Evolutionary conservation across 2,888 invertebrate species (phyloP).

Genomic region (Tachystola acroxantha): DNA sequence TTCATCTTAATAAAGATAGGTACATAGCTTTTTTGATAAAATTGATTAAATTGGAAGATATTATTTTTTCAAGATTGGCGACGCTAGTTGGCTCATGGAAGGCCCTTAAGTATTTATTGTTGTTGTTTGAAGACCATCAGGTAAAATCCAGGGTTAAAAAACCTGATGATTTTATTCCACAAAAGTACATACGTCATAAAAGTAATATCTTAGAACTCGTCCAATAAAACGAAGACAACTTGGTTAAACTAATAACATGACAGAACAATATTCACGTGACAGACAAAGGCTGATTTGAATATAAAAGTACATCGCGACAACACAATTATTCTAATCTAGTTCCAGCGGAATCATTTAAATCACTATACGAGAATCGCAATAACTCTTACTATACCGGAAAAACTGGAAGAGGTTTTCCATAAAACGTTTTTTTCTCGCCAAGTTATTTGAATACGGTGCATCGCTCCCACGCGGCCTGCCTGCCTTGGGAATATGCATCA

Average conservation of each 20-base stretch:
- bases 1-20: too few relatives aligned
- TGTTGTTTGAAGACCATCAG: too few relatives aligned
- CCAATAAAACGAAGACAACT: conserved; percentile 8
- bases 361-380: conserved; percentile 26
- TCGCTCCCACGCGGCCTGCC: conserved; percentile 55
- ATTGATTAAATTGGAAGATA: too few relatives aligned
- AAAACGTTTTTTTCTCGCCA: conserved; percentile 39
- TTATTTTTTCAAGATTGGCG: too few relatives aligned
- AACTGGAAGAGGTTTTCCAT: conserved; percentile 67
- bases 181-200: too few relatives aligned
- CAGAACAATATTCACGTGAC: conserved; percentile 20
- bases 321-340: conserved; percentile 56
- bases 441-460: conserved; percentile 57
- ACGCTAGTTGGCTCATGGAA: too few relatives aligned
- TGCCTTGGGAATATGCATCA: conserved; percentile 31
- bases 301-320: conserved; percentile 37
- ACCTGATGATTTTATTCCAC: too few relatives aligned
- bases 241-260: conserved; percentile 27
- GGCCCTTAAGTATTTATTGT: too few relatives aligned
- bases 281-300: conserved; percentile 68
- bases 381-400: conserved; percentile 63
- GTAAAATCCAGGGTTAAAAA: too few relatives aligned
- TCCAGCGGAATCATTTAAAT: conserved; percentile 45
- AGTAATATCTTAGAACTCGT: not conserved
- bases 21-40: too few relatives aligned